Base-by-base conservation (phyloP, 2,888 invertebrate genomes). In the Falcaria lacertinaria region DNA sequence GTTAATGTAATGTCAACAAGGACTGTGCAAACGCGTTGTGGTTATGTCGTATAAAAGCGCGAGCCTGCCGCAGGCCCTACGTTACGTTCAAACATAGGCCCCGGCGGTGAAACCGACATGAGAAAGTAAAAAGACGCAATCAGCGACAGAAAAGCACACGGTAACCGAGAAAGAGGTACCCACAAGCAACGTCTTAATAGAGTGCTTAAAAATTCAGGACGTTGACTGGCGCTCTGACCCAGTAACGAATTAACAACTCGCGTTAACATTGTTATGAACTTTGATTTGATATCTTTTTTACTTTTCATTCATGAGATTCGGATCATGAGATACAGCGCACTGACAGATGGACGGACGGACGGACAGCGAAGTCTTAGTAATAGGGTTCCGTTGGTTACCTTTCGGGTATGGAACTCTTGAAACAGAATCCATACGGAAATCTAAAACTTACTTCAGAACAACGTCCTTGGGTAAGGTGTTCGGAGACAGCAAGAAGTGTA, bases 111-210 rank as follows among this genome's bases (percentile, higher is more conserved):
- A 75, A 74, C 65, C 55, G 61, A 55, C 71, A 67, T 74, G 74
- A 77, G 79, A 81, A 80, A 77, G 78, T 87, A 79, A 77, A 86
- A 85, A 85, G 87, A 77, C 69, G 85, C 84, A 87, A 87, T 88
- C 80, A 80, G 57, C 71, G 74, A 78, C 74, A 79, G 80, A 85
- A 88, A 84, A 82, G 87, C 75, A 58, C 65, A 66, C 66, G 64
- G 57, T 69, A 58, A 62, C 62, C 54, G 60, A 68, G 62, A 62
- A 43, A 44, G 54, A 69, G 60, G 63, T 49, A 53, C 28, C 28
- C 1, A 28, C 47, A 64, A 55, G 57, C 58, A 60, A 47, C 58
- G 61, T 59, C 74, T 74, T 87, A 82, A 89, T 86, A 65, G 79
- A 73, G 68, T 79, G 68, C 69, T 88, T 82, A 88, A 87, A 84